Conservation (phyloP, 2,888 invertebrate genomes). For the Drosophila silvestris region DNA sequence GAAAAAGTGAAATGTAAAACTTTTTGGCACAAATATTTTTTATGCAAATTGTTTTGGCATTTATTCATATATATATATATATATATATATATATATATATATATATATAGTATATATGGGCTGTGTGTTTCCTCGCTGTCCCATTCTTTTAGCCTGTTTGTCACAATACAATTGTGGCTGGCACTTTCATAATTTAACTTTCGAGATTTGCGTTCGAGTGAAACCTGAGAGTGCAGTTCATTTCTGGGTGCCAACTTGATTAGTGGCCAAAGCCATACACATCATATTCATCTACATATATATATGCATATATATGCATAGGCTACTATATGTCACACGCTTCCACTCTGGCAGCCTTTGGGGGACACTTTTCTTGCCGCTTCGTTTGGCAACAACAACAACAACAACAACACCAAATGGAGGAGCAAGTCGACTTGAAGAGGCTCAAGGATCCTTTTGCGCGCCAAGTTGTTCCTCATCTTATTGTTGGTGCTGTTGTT, state of each 20-base stretch:
- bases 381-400: constrained; percentile 41
- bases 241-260: constrained; percentile 56
- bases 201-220: constrained; percentile 45
- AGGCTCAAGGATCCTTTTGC: constrained; percentile 58
- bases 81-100: constrained; percentile 2
- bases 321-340: neutral
- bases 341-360: constrained; percentile 14
- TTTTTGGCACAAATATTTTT: constrained; percentile 76
- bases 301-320: neutral
- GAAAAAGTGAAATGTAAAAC: constrained; percentile 60
- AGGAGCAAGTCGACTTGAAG: constrained; percentile 42
- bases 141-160: constrained; percentile 1
- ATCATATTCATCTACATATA: neutral
- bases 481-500: constrained; percentile 17
- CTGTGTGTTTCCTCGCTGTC: constrained; percentile 1
- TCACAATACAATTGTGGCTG: constrained; percentile 49
- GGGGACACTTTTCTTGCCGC: constrained; percentile 38
- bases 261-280: constrained; percentile 49
- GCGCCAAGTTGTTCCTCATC: constrained; percentile 41
- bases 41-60: constrained; percentile 79
- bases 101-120: too few species aligned
- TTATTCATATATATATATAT: constrained; percentile 64
- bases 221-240: constrained; percentile 58
- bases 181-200: constrained; percentile 75
- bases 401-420: constrained; percentile 20